phyloP scores from a whole-genome alignment of 2,888 invertebrate genomes.

The Pheosia tremula region DNA sequence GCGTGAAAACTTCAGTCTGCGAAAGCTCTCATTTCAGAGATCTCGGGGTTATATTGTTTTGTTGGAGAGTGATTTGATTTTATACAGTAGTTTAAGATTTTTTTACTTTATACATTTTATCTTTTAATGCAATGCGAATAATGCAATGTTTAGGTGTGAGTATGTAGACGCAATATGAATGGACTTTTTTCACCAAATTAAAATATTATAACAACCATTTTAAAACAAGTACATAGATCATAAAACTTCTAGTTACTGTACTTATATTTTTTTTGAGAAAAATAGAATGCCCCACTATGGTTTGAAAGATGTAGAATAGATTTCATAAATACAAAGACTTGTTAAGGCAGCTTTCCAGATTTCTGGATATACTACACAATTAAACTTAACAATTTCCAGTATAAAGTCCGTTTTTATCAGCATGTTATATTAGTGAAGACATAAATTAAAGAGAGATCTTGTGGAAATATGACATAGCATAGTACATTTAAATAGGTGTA shows the following conservation, averaged over 20 bases:
- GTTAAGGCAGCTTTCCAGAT: no score
- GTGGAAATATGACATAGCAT: neutral
- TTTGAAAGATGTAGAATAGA: no score
- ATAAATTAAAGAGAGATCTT: neutral
- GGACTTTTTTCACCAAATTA: slow-evolving; percentile 54
- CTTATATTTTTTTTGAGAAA: no score
- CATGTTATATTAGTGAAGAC: no score
- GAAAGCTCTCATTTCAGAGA: slow-evolving; percentile 33
- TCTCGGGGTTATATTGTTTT: slow-evolving; percentile 37
- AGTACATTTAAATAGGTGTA: neutral
- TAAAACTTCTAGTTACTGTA: no score
- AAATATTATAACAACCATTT: slow-evolving; percentile 6
- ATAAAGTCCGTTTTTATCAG: no score
- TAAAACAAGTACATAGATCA: slow-evolving; percentile 14
- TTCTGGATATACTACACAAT: no score
- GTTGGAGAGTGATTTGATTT: slow-evolving; percentile 34
- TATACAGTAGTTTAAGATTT: slow-evolving; percentile 23
- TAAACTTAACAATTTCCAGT: no score
- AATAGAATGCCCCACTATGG: no score
- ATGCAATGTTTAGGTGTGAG: slow-evolving; percentile 33
- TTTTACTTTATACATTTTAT: slow-evolving; percentile 12
- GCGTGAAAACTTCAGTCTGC: slow-evolving; percentile 27
- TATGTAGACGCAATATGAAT: slow-evolving; percentile 9
- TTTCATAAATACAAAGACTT: no score
- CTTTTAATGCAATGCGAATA: slow-evolving; percentile 30